These are phyloP conservation scores for Vulpes lagopus DNA, from an alignment of 2,113 vertebrate species.

Conservation along the genomic window DNA sequence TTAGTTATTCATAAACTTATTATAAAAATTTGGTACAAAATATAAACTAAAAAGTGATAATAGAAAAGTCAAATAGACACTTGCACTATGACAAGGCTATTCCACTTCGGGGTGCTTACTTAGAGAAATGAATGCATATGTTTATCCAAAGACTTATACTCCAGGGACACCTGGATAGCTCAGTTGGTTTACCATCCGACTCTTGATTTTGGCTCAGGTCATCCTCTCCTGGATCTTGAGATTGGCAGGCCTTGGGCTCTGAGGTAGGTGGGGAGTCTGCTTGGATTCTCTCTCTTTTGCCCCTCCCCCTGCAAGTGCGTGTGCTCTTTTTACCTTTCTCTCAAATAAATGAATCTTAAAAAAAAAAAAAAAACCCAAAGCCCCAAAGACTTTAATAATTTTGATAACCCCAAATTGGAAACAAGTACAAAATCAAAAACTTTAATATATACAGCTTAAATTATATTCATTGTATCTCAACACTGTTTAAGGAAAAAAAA, in stretches of 20 bases:
- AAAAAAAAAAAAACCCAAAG: too few species aligned
- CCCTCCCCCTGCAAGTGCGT: background rate
- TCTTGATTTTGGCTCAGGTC: background rate
- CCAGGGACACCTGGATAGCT: background rate
- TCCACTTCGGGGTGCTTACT: background rate
- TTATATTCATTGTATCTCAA: background rate
- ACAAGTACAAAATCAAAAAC: background rate
- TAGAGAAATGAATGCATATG: background rate
- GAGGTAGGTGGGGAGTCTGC: background rate
- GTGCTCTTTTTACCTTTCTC: background rate
- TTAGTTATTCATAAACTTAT: background rate
- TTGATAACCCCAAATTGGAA: background rate
- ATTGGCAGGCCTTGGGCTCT: background rate
- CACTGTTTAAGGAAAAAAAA: background rate
- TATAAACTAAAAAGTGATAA: background rate
- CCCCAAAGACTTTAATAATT: background rate
- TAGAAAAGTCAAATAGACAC: background rate
- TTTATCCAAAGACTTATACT: background rate
- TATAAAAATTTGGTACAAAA: slow-evolving; percentile 16
- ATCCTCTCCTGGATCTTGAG: background rate
- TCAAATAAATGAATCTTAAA: background rate
- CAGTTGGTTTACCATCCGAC: background rate
- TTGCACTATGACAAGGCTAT: background rate
- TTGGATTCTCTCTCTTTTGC: background rate
- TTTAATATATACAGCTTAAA: background rate